phyloP scores from a whole-genome alignment of 1,140 invertebrate genomes.

The Drosophila albomicans region DNA sequence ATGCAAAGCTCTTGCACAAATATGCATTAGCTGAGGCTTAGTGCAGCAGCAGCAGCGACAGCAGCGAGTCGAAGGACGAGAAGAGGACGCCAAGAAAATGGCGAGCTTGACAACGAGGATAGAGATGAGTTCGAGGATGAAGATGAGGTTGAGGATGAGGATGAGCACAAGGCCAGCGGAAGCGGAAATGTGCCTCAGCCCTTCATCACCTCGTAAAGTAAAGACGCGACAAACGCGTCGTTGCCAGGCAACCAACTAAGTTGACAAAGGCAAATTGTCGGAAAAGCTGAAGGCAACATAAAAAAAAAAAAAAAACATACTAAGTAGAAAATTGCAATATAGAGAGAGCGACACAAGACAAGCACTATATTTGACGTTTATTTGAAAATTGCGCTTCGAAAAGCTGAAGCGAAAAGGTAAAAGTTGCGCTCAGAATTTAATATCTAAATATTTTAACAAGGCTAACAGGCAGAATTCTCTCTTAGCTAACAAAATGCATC shows the following conservation, averaged over 20 bases:
- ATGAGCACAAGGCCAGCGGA: conserved; percentile 41
- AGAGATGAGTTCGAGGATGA: background rate
- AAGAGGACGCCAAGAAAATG: background rate
- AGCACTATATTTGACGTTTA: conserved; percentile 30
- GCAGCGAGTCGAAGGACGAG: background rate
- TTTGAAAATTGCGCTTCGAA: background rate
- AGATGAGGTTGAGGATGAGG: background rate
- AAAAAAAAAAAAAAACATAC: conserved; percentile 4
- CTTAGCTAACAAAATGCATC: conserved; percentile 28
- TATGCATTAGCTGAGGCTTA: conserved; percentile 78
- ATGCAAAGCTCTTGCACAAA: conserved; percentile 70
- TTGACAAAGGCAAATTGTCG: conserved; percentile 60
- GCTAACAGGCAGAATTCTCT: conserved; percentile 21
- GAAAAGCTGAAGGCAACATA: conserved; percentile 14
- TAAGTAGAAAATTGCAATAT: conserved; percentile 64
- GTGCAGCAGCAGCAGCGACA: conserved; percentile 22
- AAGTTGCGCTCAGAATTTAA: conserved; percentile 47
- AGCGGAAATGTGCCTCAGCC: conserved; percentile 49
- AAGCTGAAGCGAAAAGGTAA: background rate
- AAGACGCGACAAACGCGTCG: background rate
- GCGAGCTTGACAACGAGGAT: background rate
- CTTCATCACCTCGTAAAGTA: conserved; percentile 13
- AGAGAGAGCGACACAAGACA: background rate
- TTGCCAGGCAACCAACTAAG: conserved; percentile 41
- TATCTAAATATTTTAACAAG: conserved; percentile 62